A percentile compares a stretch with the other conserved stretches of the same genome.
These are phyloP conservation scores for Invenusta paracnida DNA, from an alignment of 2,888 invertebrate genomes.

Conservation along the genomic window DNA sequence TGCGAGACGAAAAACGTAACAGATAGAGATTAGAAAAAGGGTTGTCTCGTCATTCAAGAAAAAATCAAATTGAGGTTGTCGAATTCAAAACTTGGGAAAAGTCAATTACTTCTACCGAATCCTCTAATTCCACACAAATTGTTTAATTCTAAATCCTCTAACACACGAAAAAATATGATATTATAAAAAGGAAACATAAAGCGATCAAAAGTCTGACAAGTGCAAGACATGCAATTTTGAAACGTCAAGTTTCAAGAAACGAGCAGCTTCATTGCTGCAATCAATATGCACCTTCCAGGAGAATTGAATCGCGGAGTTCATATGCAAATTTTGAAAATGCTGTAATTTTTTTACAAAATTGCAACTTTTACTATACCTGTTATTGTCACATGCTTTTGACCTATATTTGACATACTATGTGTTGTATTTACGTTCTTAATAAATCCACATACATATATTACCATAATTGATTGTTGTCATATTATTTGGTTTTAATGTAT, in stretches of 20 bases:
- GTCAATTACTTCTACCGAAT: not conserved
- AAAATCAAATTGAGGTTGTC: not conserved
- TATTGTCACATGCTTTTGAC: too few species aligned
- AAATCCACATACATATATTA: not conserved
- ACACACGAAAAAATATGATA: slow-evolving; percentile 24
- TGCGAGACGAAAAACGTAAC: not conserved
- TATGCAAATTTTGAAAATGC: not conserved
- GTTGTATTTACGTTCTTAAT: not conserved
- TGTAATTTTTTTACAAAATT: not conserved
- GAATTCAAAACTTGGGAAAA: not conserved
- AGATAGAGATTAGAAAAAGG: slow-evolving; percentile 7
- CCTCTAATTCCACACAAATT: not conserved
- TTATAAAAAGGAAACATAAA: not conserved
- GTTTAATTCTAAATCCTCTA: too few species aligned
- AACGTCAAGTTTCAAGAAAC: not conserved
- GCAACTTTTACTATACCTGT: not conserved
- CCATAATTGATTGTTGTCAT: not conserved
- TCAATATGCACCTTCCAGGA: too few species aligned
- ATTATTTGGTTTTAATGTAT: not conserved
- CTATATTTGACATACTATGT: not conserved
- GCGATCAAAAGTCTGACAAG: not conserved
- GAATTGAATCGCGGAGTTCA: not conserved
- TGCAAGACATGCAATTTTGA: too few species aligned
- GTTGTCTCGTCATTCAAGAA: not conserved
- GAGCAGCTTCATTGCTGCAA: too few species aligned